Evolutionary conservation across 2,888 invertebrate genomes (phyloP).

Genomic region (Oscheius myriophilus): DNA sequence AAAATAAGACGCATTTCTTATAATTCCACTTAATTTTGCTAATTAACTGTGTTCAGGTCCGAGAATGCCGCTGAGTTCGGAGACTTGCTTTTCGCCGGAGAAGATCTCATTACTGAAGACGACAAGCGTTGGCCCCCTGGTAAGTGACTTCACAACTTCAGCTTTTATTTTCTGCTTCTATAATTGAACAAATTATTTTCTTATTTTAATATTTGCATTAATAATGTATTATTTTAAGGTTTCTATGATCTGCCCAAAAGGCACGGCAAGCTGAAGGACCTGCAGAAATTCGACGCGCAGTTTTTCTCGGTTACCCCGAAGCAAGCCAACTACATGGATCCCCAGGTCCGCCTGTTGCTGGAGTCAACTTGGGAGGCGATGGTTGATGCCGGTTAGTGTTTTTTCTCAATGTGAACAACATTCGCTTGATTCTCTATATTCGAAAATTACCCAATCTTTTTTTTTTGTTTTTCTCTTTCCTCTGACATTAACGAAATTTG

Average conservation of each 20-base stretch:
- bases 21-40: no score
- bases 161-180: background rate
- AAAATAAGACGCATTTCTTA: background rate
- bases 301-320: slow-evolving; percentile 71
- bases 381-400: slow-evolving; percentile 81
- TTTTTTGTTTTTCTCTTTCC: no score
- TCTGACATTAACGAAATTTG: background rate
- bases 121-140: slow-evolving; percentile 86
- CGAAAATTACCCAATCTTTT: no score
- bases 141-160: no score
- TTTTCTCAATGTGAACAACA: background rate
- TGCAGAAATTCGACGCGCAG: slow-evolving; percentile 72
- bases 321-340: slow-evolving; percentile 82
- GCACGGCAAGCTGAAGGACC: slow-evolving; percentile 74
- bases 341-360: slow-evolving; percentile 87
- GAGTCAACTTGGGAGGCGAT: slow-evolving; percentile 92
- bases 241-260: slow-evolving; percentile 73
- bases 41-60: slow-evolving; percentile 79
- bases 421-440: no score
- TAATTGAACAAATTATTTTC: background rate
- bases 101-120: slow-evolving; percentile 92
- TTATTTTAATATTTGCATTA: background rate
- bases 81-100: slow-evolving; percentile 86
- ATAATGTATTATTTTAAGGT: slow-evolving; percentile 65
- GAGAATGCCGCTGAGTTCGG: slow-evolving; percentile 90